phyloP scores from a whole-genome alignment of 2,888 invertebrate genomes.

The Idaea dimidiata region DNA sequence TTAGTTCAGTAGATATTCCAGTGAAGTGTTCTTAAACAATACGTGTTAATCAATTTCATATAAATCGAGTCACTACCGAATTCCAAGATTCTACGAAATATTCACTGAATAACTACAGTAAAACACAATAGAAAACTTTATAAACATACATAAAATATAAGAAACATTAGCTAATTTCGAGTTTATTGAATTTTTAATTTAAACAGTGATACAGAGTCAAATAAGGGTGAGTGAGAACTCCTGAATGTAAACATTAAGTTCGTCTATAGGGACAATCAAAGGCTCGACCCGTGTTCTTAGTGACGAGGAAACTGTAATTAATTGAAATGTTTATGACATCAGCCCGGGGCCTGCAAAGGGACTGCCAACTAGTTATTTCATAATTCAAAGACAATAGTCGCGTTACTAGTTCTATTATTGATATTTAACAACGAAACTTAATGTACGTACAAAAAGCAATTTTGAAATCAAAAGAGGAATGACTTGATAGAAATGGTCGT shows the following conservation, averaged over 20 bases:
- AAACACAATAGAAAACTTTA: too few relatives aligned
- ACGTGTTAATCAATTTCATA: too few relatives aligned
- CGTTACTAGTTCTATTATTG: not conserved
- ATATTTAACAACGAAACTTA: not conserved
- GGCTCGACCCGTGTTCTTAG: conserved; percentile 38
- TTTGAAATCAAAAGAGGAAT: not conserved
- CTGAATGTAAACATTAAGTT: conserved; percentile 57
- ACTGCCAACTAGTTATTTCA: conserved; percentile 33
- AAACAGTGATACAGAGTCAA: conserved; percentile 36
- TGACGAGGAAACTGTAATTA: conserved; percentile 53
- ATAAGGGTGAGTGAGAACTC: conserved; percentile 50
- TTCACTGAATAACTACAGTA: too few relatives aligned
- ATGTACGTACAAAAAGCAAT: not conserved
- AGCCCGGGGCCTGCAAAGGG: conserved; percentile 30
- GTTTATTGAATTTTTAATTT: conserved; percentile 35
- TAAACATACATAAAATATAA: not conserved
- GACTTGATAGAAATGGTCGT: too few relatives aligned
- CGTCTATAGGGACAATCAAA: conserved; percentile 52
- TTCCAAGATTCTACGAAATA: too few relatives aligned
- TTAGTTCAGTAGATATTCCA: too few relatives aligned
- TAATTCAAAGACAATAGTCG: conserved; percentile 23
- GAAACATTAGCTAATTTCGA: conserved; percentile 25
- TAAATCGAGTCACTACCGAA: too few relatives aligned
- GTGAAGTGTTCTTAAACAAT: too few relatives aligned
- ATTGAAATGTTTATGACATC: conserved; percentile 60